Base-by-base conservation (phyloP, 2,888 invertebrate species). In the Leptopterna dolabrata region DNA sequence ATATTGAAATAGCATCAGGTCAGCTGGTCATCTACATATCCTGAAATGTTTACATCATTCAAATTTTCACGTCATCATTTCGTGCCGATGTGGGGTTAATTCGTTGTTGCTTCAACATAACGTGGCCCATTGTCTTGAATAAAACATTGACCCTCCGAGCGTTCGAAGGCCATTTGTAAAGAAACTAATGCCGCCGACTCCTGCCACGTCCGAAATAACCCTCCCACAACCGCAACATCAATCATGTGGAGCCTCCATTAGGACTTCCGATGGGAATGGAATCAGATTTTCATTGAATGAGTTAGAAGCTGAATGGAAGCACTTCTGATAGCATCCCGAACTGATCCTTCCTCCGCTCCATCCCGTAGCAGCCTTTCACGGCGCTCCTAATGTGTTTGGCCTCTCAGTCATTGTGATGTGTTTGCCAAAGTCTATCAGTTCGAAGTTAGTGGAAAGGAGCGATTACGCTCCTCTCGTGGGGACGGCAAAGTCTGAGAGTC, bases 261-360 rank as follows among this genome's bases (percentile, higher is more conserved):
- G 83, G 83, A 36, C 83, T 83, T 83, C 83, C 83, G 63, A 83
- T 63, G 63, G 83, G 70, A 83, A 70, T 83, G 83, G 83, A 83
- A 83, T 83, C 83, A 83, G 83, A 83, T 83, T 83, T 83, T 83
- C 83, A 83, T 83, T 70, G 83, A 83, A 83, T 83, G 83, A 83
- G 83, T 83, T 83, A 43, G 83, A 83, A 45, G 78, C 78, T 78
- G 78, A 78, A 78, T 78, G 78, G 78, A 78, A 78, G 43, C 78
- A 45, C 78, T 78, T 43, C 78, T 45, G 78, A 78, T 78, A 78
- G 78, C 45, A 45, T 45, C 78, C 73, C 16, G 73, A 78, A 45
- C 43, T 78, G 78, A 78, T 78, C 78, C 27, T 45, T 19, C 19
- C 73, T 29, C 36, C 43, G 13, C 24, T 43, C 71, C 27, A n/a